These are phyloP conservation scores for Papilio polyxenes DNA, from an alignment of 1,140 invertebrate species.

Conservation along the genomic window DNA sequence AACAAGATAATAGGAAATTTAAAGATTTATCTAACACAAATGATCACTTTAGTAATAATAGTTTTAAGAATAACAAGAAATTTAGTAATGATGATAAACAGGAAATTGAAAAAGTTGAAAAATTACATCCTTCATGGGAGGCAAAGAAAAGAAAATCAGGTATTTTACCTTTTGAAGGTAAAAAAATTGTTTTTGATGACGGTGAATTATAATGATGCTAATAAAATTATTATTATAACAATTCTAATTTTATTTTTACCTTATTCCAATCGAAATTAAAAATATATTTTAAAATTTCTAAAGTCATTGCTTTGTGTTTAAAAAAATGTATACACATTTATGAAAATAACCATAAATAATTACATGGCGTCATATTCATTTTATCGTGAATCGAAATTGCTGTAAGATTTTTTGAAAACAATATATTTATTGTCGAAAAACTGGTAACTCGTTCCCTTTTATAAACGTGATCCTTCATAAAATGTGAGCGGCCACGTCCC, in stretches of 20 bases:
- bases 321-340: too few relatives aligned
- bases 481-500: not conserved
- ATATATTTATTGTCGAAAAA: not conserved
- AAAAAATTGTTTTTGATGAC: conserved; percentile 77
- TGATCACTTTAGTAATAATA: conserved; percentile 44
- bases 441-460: not conserved
- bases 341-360: too few relatives aligned
- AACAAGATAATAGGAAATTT: conserved; percentile 47
- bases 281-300: not conserved
- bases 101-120: conserved; percentile 59
- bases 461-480: not conserved
- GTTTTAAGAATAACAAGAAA: conserved; percentile 43
- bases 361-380: too few relatives aligned
- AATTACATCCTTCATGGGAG: conserved; percentile 83
- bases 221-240: conserved; percentile 31
- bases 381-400: not conserved
- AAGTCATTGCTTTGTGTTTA: too few relatives aligned
- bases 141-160: conserved; percentile 80
- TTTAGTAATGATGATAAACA: conserved; percentile 43
- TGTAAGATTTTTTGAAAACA: not conserved
- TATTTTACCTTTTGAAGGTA: conserved; percentile 75
- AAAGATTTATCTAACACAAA: conserved; percentile 46
- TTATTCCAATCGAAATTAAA: not conserved
- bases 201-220: conserved; percentile 48
- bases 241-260: not conserved